Conservation (phyloP, 2,888 invertebrate species). For the Torymus texanus region DNA sequence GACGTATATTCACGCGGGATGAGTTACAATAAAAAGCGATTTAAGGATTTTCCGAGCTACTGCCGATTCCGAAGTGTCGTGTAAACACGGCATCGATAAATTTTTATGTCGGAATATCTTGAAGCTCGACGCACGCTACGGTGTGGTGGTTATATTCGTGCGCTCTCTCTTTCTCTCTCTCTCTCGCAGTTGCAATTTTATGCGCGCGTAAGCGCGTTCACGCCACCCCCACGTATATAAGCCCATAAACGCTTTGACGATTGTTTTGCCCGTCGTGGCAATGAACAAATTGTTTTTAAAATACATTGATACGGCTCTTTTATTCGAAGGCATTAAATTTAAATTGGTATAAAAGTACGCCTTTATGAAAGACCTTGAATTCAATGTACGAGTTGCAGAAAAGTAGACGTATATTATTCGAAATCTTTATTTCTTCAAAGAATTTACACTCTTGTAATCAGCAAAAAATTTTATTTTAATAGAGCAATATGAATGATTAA, state of each 20-base stretch:
- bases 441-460: no score
- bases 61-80: constrained; percentile 20
- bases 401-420: no score
- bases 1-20: background rate
- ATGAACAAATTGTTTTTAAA: constrained; percentile 6
- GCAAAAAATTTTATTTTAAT: background rate
- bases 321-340: constrained; percentile 8
- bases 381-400: no score
- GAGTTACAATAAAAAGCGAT: constrained; percentile 35
- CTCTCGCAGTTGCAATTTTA: constrained; percentile 25
- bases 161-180: background rate
- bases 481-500: no score
- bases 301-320: background rate
- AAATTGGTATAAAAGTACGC: background rate
- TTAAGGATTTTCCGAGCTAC: constrained; percentile 30
- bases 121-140: constrained; percentile 3
- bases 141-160: constrained; percentile 23
- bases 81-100: constrained; percentile 44
- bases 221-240: background rate
- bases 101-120: constrained; percentile 42
- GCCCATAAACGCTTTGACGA: constrained; percentile 32
- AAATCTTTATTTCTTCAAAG: no score
- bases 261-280: background rate
- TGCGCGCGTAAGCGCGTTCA: constrained; percentile 23
- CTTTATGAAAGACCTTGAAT: background rate